Evolutionary conservation across 1,140 invertebrate species (phyloP), one percentile per base, ranked within the genome.

Genomic region (Hylaeus anthracinus): DNA sequence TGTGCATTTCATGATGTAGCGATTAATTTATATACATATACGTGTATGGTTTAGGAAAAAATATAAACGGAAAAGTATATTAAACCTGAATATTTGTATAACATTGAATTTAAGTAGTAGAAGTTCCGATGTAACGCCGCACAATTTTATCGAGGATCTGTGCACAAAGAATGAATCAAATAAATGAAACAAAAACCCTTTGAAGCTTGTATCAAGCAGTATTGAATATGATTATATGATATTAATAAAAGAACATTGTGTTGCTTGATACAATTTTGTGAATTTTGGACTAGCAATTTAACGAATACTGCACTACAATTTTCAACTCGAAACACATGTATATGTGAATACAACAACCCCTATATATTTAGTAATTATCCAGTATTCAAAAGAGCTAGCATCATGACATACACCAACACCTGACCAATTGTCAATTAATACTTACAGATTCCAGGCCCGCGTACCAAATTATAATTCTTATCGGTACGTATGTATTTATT

Each of bases 121-220:
- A 64, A 51, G 43, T 12, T 70, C 37, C 43, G 37, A 51, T 53
- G 45, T 61, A 77, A 60, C 10, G 51, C 63, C 56, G 75, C 75
- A 78, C 75, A 78, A 72, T 71, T 51, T 78, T 53, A 61, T 61
- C 45, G 14, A 37, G 9, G 53, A 72, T 61, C n/a, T 15, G 4
- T 72, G 67, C 67, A 70, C 56, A 71, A 77, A 3, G 39, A 37
- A 14, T 12, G 56, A 60, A 26, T 9, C 3, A 51, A 63, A 39
- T n/a, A 39, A 69, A 12, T 10, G 41, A 53, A 60, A n/a, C 39
- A 70, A 26, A 56, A 8, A 2, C 41, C 26, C 5, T 14, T 48
- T 9, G 10, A 67, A 53, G 65, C 12, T 72, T 14, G 12, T 41
- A 76, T 69, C n/a, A 48, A 76, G 26, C 55, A 58, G 39, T 39